Evolutionary conservation across 2,797 vertebrate species (phyloP).

Genomic region (Falco cherrug): DNA sequence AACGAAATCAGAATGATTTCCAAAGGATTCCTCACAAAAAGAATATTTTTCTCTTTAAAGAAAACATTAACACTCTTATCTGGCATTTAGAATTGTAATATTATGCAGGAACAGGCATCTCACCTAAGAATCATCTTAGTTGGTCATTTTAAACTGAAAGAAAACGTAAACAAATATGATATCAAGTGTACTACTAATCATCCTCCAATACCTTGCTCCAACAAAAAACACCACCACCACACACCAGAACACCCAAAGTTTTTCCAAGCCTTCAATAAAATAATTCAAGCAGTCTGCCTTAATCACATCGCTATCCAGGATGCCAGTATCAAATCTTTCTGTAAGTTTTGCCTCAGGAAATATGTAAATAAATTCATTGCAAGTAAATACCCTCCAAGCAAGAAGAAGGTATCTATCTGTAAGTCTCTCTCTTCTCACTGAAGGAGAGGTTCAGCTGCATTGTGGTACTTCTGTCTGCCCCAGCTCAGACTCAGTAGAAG

Average conservation of each 20-base stretch:
- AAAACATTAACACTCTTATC: background rate
- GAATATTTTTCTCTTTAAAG: background rate
- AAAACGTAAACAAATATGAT: background rate
- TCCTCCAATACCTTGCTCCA: background rate
- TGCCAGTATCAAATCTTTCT: background rate
- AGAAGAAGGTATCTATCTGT: background rate
- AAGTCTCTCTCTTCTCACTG: background rate
- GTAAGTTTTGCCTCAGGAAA: background rate
- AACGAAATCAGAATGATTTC: background rate
- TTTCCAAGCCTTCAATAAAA: background rate
- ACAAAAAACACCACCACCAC: too few relatives aligned
- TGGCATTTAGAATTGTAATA: background rate
- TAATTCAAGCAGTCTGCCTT: background rate
- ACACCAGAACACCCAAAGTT: background rate
- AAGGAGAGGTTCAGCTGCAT: background rate
- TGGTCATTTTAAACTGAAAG: background rate
- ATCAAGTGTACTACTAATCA: background rate
- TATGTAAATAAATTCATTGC: background rate
- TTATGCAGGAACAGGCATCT: background rate
- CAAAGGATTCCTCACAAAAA: background rate
- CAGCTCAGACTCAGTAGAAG: background rate
- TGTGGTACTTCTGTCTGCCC: background rate
- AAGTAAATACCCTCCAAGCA: background rate
- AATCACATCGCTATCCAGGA: background rate
- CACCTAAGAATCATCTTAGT: background rate